Evolutionary conservation across 2,888 invertebrate genomes (phyloP), one percentile per base, ranked within the genome.

Genomic region (Cheilosia scutellata): DNA sequence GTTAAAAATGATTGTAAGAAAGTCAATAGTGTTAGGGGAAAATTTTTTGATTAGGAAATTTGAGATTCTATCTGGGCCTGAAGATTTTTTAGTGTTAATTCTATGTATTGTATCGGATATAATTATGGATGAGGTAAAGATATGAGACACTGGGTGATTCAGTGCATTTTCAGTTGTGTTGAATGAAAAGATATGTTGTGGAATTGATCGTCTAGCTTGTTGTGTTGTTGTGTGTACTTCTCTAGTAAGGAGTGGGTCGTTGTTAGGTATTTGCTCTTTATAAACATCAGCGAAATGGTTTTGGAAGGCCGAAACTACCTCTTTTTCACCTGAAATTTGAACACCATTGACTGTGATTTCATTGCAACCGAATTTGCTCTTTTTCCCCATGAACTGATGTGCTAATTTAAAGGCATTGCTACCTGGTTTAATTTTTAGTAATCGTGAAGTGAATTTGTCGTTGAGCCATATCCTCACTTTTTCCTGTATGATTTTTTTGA

Each of bases 1-100:
- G 29, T 82, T 82, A 40, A 82, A 75, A 37, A 75, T 31, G 9
- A 58, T 63, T 27, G 60, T 65, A 5, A 82, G 42, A 47, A 55
- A 63, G 13, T 63, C 25, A 11, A 70, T 47, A 2, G 47, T 63
- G 2, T n/a, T 47, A 2, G 20, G 6, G 51, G 76, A 47, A 37
- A 76, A 33, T 37, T 71, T 76, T 58, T 76, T 82, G n/a, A 70
- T 27, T 1, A 75, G 13, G 31, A 31, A 71, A 49, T 82, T 82
- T 4, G 76, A 71, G 9, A 82, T 53, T 31, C 57, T 25, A n/a
- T 70, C 66, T 37, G 60, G 58, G 5, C 11, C 44, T 4, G 27
- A 7, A 2, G 60, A 42, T 60, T 60, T 60, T 11, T 42, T 60
- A 6, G 27, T 20, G 20, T 20, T 20, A 20, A 20, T 20, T 20